phyloP scores from a whole-genome alignment of 2,888 invertebrate species.

The Tolmerus cingulatus region DNA sequence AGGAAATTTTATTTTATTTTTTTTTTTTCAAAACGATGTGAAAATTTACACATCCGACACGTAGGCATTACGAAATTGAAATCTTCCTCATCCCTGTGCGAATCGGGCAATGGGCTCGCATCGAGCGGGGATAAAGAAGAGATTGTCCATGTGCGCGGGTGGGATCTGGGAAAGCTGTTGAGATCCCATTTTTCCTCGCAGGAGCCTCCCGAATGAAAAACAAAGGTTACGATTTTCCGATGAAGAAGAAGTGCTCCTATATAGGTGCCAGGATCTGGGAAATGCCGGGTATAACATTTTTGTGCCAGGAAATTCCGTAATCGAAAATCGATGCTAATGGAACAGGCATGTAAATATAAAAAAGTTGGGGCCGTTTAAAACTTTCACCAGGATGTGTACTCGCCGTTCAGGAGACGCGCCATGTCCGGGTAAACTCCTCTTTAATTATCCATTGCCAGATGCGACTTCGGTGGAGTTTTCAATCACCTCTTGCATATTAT shows the following conservation, averaged over 20 bases:
- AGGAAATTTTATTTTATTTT: neutral
- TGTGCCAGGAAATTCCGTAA: neutral
- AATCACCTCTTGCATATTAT: neutral
- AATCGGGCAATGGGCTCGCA: neutral
- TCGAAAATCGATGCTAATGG: slow-evolving; percentile 39
- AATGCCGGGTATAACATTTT: neutral
- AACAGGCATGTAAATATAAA: neutral
- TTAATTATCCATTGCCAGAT: slow-evolving; percentile 4
- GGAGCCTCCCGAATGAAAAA: neutral
- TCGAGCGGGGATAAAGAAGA: neutral
- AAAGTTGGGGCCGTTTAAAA: slow-evolving; percentile 17
- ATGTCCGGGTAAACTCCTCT: neutral
- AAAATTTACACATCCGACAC: slow-evolving; percentile 33
- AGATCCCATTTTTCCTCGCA: neutral
- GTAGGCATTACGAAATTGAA: slow-evolving; percentile 36
- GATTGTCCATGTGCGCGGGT: neutral
- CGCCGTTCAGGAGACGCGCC: neutral
- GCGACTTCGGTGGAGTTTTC: neutral
- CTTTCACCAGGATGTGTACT: neutral
- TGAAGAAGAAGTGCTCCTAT: neutral
- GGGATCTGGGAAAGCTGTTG: neutral
- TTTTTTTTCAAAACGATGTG: neutral
- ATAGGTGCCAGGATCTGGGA: neutral
- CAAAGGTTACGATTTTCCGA: neutral
- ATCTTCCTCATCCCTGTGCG: neutral